phyloP scores from a whole-genome alignment of 2,888 invertebrate species.

The Drosophila meridiana region DNA sequence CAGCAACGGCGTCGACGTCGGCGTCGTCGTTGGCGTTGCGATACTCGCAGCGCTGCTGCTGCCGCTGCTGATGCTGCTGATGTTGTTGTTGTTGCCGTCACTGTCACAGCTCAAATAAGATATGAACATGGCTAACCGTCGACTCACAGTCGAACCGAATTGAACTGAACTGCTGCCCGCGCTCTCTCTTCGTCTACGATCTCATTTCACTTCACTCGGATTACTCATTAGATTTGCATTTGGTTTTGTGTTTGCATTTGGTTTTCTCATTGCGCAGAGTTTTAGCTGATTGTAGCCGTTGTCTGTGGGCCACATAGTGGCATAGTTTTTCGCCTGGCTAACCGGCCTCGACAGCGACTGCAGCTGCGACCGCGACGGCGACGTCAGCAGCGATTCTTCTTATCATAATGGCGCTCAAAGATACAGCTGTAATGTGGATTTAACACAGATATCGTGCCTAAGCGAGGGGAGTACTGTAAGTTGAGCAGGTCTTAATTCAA shows the following conservation, averaged over 20 bases:
- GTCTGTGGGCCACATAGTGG: slow-evolving; percentile 13
- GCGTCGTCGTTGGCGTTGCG: slow-evolving; percentile 39
- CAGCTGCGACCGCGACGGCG: slow-evolving; percentile 13
- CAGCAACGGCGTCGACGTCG: slow-evolving; percentile 57
- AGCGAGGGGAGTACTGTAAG: neutral
- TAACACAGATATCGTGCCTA: neutral
- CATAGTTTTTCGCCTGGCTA: slow-evolving; percentile 14
- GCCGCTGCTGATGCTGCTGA: slow-evolving; percentile 28
- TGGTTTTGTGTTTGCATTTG: slow-evolving; percentile 1
- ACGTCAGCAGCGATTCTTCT: slow-evolving; percentile 26
- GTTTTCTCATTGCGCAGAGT: slow-evolving; percentile 10
- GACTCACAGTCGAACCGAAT: neutral
- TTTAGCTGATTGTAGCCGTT: slow-evolving; percentile 22
- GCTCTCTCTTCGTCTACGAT: slow-evolving; percentile 15
- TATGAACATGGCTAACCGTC: slow-evolving; percentile 71
- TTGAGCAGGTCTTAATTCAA: neutral
- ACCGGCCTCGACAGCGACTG: slow-evolving; percentile 34
- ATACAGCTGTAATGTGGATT: slow-evolving; percentile 25
- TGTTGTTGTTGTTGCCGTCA: slow-evolving; percentile 39
- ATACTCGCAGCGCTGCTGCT: slow-evolving; percentile 34
- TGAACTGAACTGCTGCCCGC: slow-evolving; percentile 7
- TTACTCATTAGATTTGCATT: slow-evolving; percentile 15
- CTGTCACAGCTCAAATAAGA: slow-evolving; percentile 76
- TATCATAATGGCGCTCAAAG: slow-evolving; percentile 57
- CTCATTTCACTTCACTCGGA: slow-evolving; percentile 34